phyloP scores from a whole-genome alignment of 2,797 vertebrate species.

The Calcarius lapponicus region DNA sequence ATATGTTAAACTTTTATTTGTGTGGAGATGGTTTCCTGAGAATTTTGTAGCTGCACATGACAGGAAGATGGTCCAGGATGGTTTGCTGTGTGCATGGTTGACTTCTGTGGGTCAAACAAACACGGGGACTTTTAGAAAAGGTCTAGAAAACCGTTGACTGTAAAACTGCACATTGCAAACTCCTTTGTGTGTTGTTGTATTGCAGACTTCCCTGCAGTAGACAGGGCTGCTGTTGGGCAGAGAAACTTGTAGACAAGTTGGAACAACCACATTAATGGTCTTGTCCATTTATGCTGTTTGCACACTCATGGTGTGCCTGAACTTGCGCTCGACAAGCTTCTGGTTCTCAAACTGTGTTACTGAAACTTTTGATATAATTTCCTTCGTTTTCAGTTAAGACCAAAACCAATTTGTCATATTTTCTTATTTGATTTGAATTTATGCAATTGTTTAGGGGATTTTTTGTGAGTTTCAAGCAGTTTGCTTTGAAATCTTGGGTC shows the following conservation, averaged over 20 bases:
- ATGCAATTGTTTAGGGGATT: neutral
- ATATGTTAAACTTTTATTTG: neutral
- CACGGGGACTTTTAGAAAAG: neutral
- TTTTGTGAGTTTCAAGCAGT: neutral
- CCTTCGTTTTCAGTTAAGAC: neutral
- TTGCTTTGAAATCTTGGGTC: neutral
- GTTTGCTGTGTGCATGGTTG: neutral
- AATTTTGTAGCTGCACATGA: neutral
- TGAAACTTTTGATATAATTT: neutral
- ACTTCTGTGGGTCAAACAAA: neutral
- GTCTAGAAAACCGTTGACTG: neutral
- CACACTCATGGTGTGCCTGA: neutral
- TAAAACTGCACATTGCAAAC: neutral
- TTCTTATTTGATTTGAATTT: neutral
- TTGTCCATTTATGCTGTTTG: neutral
- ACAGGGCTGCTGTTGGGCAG: neutral
- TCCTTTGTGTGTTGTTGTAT: neutral
- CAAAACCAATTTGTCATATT: neutral
- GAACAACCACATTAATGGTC: neutral
- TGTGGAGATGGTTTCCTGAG: neutral
- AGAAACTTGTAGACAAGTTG: neutral
- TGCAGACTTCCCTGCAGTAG: neutral
- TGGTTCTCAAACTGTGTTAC: neutral
- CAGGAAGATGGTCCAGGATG: neutral
- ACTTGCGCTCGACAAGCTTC: neutral